Percentiles rank a stretch among this genome's conserved stretches.
phyloP scores from a whole-genome alignment of 2,888 invertebrate species.

The Harpalus rufipes region DNA sequence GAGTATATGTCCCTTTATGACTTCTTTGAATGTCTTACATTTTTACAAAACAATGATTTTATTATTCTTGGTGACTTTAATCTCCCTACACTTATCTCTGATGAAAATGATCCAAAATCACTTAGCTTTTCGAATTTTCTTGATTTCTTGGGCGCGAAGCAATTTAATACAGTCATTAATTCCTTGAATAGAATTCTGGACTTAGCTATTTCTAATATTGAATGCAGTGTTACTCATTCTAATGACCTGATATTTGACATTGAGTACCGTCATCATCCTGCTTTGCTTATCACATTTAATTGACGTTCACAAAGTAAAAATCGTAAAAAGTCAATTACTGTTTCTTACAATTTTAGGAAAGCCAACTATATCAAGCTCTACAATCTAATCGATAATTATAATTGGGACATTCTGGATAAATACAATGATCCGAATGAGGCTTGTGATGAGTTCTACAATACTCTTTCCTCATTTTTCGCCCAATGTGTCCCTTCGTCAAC shows the following conservation, averaged over 20 bases:
- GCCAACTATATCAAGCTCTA: background rate
- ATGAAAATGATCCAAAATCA: background rate
- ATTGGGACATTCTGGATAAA: background rate
- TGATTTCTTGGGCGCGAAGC: background rate
- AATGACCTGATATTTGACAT: background rate
- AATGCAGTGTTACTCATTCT: background rate
- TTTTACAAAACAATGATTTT: too few relatives aligned
- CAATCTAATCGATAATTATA: background rate
- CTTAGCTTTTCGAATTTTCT: background rate
- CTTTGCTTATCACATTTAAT: background rate
- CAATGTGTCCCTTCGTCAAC: background rate
- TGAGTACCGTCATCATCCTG: background rate
- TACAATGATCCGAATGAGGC: background rate
- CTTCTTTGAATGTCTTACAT: too few relatives aligned
- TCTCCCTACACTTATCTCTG: background rate
- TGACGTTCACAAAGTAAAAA: background rate
- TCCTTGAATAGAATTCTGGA: background rate
- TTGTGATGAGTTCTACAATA: background rate
- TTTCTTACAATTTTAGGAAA: background rate
- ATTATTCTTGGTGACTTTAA: too few relatives aligned
- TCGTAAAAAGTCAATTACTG: background rate
- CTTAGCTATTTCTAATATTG: background rate
- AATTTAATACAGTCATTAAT: background rate
- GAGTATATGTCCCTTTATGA: too few relatives aligned
- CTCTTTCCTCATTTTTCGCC: background rate